These are phyloP conservation scores for Gymnothorax reevesii DNA, from an alignment of 2,797 vertebrate genomes.

Conservation along the genomic window DNA sequence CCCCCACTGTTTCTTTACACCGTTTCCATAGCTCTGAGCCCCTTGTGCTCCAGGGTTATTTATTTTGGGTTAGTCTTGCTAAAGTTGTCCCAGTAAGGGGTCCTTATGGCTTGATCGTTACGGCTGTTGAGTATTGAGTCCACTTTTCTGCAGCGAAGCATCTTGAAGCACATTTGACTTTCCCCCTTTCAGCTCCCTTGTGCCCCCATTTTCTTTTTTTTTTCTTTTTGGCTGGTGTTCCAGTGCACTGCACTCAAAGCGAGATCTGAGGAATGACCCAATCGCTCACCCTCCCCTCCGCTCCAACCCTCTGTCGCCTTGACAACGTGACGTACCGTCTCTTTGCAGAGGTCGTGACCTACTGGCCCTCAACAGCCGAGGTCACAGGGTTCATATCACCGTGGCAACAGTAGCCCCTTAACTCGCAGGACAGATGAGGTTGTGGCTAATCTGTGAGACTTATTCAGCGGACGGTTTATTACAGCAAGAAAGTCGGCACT, in stretches of 20 bases:
- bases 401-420: neutral
- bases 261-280: neutral
- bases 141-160: too few species aligned
- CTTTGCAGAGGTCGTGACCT: slow-evolving; percentile 3
- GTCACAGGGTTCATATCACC: slow-evolving; percentile 22
- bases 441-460: slow-evolving; percentile 40
- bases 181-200: too few species aligned
- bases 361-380: slow-evolving; percentile 33
- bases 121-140: too few species aligned
- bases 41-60: too few species aligned
- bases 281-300: neutral
- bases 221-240: neutral
- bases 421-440: slow-evolving; percentile 39
- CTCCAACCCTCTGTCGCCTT: neutral
- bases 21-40: too few species aligned
- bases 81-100: too few species aligned
- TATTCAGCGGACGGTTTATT: slow-evolving; percentile 20
- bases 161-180: too few species aligned
- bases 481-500: slow-evolving; percentile 33
- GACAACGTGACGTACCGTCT: neutral
- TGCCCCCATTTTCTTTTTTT: too few species aligned
- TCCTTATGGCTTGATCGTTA: too few species aligned
- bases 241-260: neutral
- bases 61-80: too few species aligned
- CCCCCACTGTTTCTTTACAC: too few species aligned